Conservation (phyloP, 2,113 vertebrate genomes). For the Peromyscus californicus region DNA sequence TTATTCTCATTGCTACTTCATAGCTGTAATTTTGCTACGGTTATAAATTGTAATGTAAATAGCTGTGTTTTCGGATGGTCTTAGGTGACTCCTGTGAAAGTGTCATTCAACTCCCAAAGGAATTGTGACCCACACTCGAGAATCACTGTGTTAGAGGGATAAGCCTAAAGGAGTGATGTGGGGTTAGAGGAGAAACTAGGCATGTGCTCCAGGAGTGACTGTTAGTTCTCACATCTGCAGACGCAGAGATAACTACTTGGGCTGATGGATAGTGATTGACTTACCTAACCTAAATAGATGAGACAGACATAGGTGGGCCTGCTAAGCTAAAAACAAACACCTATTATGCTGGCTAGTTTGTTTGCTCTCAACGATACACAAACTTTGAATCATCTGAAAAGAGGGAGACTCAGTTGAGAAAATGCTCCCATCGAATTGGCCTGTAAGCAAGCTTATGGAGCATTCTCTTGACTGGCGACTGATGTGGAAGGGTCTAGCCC, state of each 20-base stretch:
- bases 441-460: not conserved
- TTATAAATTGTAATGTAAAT: not conserved
- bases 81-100: not conserved
- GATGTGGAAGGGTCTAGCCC: not conserved
- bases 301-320: not conserved
- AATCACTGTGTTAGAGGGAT: not conserved
- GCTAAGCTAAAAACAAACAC: not conserved
- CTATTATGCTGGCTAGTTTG: not conserved
- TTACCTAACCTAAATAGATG: not conserved
- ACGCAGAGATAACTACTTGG: not conserved
- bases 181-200: not conserved
- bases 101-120: not conserved
- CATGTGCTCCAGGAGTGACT: not conserved
- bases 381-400: not conserved
- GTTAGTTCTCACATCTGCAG: not conserved
- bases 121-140: not conserved
- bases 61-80: not conserved
- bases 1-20: not conserved
- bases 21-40: not conserved
- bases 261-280: not conserved
- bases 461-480: not conserved
- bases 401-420: not conserved
- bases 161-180: not conserved
- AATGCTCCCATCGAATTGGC: not conserved
- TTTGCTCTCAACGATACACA: too few species aligned